Percentiles rank a stretch among this genome's conserved stretches.
phyloP scores from a whole-genome alignment of 2,888 invertebrate genomes.

The Patella caerulea region DNA sequence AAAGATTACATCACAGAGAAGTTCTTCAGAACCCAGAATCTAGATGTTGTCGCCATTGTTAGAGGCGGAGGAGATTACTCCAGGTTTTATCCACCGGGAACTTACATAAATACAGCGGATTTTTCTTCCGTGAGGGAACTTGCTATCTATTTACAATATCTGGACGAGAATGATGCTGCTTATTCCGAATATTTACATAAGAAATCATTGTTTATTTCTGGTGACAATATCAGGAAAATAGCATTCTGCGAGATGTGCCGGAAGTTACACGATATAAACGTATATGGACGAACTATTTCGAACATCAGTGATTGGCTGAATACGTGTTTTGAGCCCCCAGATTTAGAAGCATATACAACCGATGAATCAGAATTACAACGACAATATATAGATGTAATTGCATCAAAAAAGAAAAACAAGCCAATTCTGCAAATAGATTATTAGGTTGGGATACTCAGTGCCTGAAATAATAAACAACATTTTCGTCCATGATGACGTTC shows the following conservation, averaged over 20 bases:
- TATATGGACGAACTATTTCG: background rate
- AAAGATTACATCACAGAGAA: constrained; percentile 38
- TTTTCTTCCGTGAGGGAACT: constrained; percentile 19
- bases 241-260: background rate
- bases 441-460: no score
- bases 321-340: background rate
- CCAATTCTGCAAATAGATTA: no score
- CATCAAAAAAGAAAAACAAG: no score
- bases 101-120: constrained; percentile 16
- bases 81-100: constrained; percentile 18
- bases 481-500: no score
- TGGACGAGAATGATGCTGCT: background rate
- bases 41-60: constrained; percentile 29
- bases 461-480: no score
- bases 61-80: constrained; percentile 33
- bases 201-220: background rate
- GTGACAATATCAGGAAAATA: background rate
- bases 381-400: no score
- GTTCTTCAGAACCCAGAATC: constrained; percentile 19
- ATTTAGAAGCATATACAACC: background rate
- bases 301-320: background rate
- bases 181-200: background rate
- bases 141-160: constrained; percentile 18
- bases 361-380: no score
- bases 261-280: background rate